Conservation (phyloP, 2,888 invertebrate genomes). For the Calephelis perditalis region DNA sequence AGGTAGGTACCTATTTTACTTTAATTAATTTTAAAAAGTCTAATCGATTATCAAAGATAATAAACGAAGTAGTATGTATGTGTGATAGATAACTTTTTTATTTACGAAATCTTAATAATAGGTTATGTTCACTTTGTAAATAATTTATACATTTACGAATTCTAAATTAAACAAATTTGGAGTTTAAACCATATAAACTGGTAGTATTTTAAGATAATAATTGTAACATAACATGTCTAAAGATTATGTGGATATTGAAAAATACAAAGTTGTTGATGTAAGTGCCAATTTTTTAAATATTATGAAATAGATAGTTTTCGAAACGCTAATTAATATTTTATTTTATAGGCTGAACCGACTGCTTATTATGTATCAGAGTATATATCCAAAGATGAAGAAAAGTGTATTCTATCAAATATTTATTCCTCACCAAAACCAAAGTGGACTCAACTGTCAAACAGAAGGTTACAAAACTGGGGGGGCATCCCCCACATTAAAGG, state of each 20-base stretch:
- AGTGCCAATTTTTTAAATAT: conserved; percentile 16
- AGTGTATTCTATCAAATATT: conserved; percentile 83
- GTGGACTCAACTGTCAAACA: conserved; percentile 95
- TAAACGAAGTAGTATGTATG: too few relatives aligned
- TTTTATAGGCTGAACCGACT: conserved; percentile 73
- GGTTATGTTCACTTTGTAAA: too few relatives aligned
- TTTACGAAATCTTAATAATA: too few relatives aligned
- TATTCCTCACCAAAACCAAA: conserved; percentile 92
- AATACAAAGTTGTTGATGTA: conserved; percentile 29
- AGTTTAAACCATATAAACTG: too few relatives aligned
- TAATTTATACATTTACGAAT: too few relatives aligned
- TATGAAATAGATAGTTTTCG: conserved; percentile 6
- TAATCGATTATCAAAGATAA: too few relatives aligned
- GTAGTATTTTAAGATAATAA: too few relatives aligned
- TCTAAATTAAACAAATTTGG: too few relatives aligned
- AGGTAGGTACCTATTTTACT: too few relatives aligned
- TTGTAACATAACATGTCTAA: not conserved
- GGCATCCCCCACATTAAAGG: conserved; percentile 90
- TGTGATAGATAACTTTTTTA: too few relatives aligned
- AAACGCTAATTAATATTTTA: not conserved
- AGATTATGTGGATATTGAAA: conserved; percentile 16
- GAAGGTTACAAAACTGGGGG: conserved; percentile 98
- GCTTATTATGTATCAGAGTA: conserved; percentile 93
- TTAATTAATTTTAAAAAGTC: too few relatives aligned
- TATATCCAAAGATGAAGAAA: conserved; percentile 85